Conservation (phyloP, 2,113 vertebrate genomes). For the Platysternon megacephalum region DNA sequence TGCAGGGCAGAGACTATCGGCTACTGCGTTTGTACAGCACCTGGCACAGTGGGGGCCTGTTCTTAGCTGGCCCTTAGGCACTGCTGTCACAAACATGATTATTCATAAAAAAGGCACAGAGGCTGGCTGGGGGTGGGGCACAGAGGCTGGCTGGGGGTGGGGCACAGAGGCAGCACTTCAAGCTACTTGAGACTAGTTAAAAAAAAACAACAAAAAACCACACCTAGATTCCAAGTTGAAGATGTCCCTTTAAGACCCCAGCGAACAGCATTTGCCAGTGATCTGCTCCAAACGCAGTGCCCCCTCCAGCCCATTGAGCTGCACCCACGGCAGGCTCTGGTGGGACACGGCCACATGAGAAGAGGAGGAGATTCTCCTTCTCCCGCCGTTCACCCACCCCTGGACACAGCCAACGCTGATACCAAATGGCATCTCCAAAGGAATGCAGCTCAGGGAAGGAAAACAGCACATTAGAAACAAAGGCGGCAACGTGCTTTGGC, state of each 20-base stretch:
- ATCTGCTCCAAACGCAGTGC: not conserved
- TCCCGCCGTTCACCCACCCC: conserved; percentile 27
- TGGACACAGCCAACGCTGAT: conserved; percentile 49
- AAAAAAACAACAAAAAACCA: too few species aligned
- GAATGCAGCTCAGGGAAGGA: not conserved
- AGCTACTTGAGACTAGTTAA: not conserved
- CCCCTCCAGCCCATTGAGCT: too few species aligned
- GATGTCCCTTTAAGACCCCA: not conserved
- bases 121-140: not conserved
- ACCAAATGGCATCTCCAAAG: conserved; percentile 73
- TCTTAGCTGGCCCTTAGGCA: too few species aligned
- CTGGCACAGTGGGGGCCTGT: too few species aligned
- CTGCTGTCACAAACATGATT: too few species aligned
- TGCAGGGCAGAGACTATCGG: not conserved
- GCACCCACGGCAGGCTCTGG: not conserved
- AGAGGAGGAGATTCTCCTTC: not conserved
- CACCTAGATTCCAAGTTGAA: not conserved
- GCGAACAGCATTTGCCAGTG: too few species aligned
- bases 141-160: not conserved
- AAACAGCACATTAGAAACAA: conserved; percentile 32
- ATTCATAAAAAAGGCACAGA: too few species aligned
- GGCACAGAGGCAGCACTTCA: not conserved
- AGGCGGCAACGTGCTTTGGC: conserved; percentile 1
- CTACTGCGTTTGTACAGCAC: not conserved
- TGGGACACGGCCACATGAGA: not conserved